Conservation (phyloP, 2,888 invertebrate species). For the Watsonalla binaria region DNA sequence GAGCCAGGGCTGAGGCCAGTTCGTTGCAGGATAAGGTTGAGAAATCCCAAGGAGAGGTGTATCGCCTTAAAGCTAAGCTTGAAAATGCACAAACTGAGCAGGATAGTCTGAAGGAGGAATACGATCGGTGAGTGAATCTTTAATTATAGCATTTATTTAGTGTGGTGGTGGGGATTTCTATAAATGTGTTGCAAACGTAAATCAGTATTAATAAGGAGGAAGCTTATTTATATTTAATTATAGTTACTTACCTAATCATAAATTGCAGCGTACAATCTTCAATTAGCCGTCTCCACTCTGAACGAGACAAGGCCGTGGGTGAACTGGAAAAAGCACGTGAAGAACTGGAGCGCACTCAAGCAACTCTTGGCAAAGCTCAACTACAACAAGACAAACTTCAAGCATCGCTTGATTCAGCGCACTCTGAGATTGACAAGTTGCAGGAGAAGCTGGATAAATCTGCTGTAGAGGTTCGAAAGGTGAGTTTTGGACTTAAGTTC, state of each 20-base stretch:
- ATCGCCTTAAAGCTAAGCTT: conserved; percentile 93
- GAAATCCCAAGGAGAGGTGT: conserved; percentile 96
- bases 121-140: conserved; percentile 81
- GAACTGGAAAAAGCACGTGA: conserved; percentile 92
- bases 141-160: not conserved
- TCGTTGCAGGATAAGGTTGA: conserved; percentile 94
- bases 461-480: conserved; percentile 89
- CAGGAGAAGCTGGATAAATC: conserved; percentile 93
- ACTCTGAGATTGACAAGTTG: conserved; percentile 92
- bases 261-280: conserved; percentile 83
- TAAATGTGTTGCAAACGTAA: too few species aligned
- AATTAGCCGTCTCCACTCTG: conserved; percentile 90
- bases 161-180: too few species aligned
- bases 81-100: conserved; percentile 97
- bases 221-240: too few species aligned
- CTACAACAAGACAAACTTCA: conserved; percentile 95
- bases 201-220: too few species aligned
- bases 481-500: conserved; percentile 46
- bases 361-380: conserved; percentile 93
- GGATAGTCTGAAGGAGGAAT: conserved; percentile 94
- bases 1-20: conserved; percentile 89
- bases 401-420: conserved; percentile 91
- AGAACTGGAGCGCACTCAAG: conserved; percentile 92
- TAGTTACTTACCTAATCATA: not conserved
- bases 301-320: conserved; percentile 90